phyloP scores from a whole-genome alignment of 2,113 vertebrate species.

The Istiophorus platypterus region DNA sequence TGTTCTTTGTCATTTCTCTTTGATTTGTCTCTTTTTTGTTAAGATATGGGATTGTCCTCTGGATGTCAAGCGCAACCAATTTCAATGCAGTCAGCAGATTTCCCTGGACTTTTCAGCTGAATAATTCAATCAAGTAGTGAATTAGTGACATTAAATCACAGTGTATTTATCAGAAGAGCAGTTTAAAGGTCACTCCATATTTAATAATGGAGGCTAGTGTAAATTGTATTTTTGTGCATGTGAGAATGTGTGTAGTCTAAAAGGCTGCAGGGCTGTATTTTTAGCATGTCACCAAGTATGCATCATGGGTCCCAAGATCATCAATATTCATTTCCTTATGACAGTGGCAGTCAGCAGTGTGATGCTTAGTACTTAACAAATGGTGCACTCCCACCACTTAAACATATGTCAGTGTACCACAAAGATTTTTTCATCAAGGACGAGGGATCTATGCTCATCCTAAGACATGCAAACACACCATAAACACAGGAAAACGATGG shows the following conservation, averaged over 20 bases:
- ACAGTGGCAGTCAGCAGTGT: slow-evolving; percentile 73
- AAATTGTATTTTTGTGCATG: slow-evolving; percentile 39
- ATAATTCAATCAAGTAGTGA: slow-evolving; percentile 30
- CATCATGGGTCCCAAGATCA: slow-evolving; percentile 64
- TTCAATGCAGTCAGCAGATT: slow-evolving; percentile 24
- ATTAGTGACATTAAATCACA: slow-evolving; percentile 9
- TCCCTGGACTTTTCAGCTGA: background rate
- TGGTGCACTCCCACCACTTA: slow-evolving; percentile 60
- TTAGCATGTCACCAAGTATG: slow-evolving; percentile 67
- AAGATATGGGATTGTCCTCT: background rate
- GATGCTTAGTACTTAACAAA: slow-evolving; percentile 74
- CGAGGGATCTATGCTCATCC: slow-evolving; percentile 9
- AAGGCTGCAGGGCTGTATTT: slow-evolving; percentile 62
- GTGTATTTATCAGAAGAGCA: slow-evolving; percentile 27
- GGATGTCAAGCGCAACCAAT: background rate
- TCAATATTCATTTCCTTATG: slow-evolving; percentile 80
- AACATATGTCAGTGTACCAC: slow-evolving; percentile 63
- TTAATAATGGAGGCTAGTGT: slow-evolving; percentile 37
- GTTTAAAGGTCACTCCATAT: slow-evolving; percentile 56
- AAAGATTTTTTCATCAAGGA: slow-evolving; percentile 69
- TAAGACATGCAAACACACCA: slow-evolving; percentile 42
- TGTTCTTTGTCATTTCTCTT: background rate
- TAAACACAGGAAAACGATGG: background rate
- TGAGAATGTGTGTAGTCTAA: slow-evolving; percentile 34
- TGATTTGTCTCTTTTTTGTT: background rate